These are phyloP conservation scores for Siphonodentalium dalli DNA, from an alignment of 2,888 invertebrate species.

Conservation along the genomic window DNA sequence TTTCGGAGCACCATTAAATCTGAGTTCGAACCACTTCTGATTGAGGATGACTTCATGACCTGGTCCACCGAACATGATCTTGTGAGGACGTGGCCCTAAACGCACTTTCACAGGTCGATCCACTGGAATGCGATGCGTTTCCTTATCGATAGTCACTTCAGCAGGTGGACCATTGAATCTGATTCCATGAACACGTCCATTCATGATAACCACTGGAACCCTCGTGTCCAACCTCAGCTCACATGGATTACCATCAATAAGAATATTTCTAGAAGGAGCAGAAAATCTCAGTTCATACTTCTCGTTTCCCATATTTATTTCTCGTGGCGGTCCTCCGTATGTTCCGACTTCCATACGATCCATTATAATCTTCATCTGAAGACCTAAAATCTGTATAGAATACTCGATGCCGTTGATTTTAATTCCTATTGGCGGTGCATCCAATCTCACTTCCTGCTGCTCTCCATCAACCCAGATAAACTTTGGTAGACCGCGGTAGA, in stretches of 20 bases:
- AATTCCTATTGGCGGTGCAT: conserved; percentile 68
- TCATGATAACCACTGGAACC: conserved; percentile 61
- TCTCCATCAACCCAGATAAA: conserved; percentile 59
- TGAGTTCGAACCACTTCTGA: conserved; percentile 74
- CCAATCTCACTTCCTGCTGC: conserved; percentile 55
- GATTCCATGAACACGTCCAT: conserved; percentile 70
- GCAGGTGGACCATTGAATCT: conserved; percentile 90
- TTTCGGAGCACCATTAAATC: conserved; percentile 88
- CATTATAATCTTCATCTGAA: conserved; percentile 81
- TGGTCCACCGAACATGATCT: conserved; percentile 63
- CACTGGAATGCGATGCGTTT: conserved; percentile 69
- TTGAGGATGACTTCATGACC: conserved; percentile 64
- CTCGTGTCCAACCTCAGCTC: conserved; percentile 51
- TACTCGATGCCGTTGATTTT: conserved; percentile 82
- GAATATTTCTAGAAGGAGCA: conserved; percentile 91
- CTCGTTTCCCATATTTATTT: conserved; percentile 80
- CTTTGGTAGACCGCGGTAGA: conserved; percentile 53
- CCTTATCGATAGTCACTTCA: conserved; percentile 87
- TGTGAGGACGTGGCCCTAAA: conserved; percentile 47
- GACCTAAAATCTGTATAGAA: conserved; percentile 84
- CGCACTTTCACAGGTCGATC: conserved; percentile 67
- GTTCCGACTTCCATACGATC: conserved; percentile 74
- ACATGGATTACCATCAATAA: conserved; percentile 70
- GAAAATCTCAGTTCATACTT: conserved; percentile 78
- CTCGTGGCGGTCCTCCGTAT: conserved; percentile 82